These are phyloP conservation scores for Anseranas semipalmata DNA, from an alignment of 2,113 vertebrate species.

Conservation along the genomic window DNA sequence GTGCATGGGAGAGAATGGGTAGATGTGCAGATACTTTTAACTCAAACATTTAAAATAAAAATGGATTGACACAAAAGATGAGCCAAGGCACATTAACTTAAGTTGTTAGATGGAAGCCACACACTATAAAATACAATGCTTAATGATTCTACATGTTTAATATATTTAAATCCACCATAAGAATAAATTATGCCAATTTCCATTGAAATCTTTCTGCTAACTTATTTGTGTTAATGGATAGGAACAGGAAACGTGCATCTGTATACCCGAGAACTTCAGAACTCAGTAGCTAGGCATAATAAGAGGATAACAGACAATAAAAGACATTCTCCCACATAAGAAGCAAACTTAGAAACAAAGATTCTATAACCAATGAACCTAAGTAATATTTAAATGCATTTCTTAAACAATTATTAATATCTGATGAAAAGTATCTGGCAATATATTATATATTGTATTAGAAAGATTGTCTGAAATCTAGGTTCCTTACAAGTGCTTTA, in stretches of 20 bases:
- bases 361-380: neutral
- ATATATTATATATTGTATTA: neutral
- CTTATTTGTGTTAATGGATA: neutral
- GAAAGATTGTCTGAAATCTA: neutral
- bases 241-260: neutral
- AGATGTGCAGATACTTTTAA: neutral
- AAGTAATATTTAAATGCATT: neutral
- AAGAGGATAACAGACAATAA: neutral
- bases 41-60: neutral
- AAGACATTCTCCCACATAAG: fast-evolving
- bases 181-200: neutral
- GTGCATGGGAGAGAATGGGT: neutral
- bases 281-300: neutral
- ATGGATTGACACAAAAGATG: neutral
- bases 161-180: neutral
- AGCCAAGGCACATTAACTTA: neutral
- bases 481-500: neutral
- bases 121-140: neutral
- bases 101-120: neutral
- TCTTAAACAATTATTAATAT: neutral
- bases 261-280: neutral
- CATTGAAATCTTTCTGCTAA: neutral
- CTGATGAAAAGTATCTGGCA: neutral
- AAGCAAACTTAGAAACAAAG: neutral
- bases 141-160: neutral